phyloP scores from a whole-genome alignment of 2,888 invertebrate genomes.

The Pachycephus smyrnensis region DNA sequence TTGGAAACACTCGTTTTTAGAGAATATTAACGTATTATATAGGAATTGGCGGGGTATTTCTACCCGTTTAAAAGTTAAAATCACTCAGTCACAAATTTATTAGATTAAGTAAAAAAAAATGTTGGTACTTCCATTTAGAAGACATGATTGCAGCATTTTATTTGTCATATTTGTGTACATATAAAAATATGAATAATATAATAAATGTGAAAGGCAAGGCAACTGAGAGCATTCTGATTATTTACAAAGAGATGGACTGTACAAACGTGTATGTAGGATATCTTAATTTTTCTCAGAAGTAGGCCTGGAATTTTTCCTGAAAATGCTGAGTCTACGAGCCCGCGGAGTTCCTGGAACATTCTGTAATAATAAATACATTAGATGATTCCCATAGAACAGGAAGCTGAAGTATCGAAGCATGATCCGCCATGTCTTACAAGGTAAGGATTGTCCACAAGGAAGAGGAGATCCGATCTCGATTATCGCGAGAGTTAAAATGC shows the following conservation, averaged over 20 bases:
- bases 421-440: background rate
- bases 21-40: too few relatives aligned
- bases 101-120: background rate
- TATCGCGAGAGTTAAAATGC: background rate
- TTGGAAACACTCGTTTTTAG: too few relatives aligned
- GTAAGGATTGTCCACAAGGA: background rate
- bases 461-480: background rate
- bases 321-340: constrained; percentile 48
- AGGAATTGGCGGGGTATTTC: too few relatives aligned
- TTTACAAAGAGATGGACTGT: background rate
- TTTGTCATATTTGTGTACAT: background rate
- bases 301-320: background rate
- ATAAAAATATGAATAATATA: background rate
- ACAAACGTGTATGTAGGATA: background rate
- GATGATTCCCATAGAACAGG: constrained; percentile 2
- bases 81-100: too few relatives aligned
- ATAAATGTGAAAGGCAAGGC: background rate
- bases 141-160: background rate
- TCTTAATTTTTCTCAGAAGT: background rate
- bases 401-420: constrained; percentile 9
- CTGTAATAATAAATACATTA: constrained; percentile 34
- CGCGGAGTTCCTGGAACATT: constrained; percentile 48
- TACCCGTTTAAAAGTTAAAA: background rate
- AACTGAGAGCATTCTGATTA: background rate
- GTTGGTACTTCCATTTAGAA: background rate